Conservation (phyloP, 92 coral and sea anemone species). For the Epizoanthus fatuus region DNA sequence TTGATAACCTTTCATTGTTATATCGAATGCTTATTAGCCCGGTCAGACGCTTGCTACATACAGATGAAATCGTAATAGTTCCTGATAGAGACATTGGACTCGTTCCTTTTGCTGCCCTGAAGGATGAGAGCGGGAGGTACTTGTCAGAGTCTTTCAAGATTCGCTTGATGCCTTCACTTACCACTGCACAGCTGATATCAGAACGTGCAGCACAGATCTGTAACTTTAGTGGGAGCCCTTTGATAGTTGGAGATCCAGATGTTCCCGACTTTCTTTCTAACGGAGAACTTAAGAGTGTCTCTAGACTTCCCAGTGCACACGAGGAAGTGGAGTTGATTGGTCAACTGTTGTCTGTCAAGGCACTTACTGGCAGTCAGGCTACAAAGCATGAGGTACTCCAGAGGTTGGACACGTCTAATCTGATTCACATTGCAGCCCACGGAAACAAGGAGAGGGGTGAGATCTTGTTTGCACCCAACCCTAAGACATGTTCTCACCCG, state of each 20-base stretch:
- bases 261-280: neutral
- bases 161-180: slow-evolving; percentile 13
- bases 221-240: neutral
- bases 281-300: neutral
- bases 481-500: neutral
- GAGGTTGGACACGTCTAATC: neutral
- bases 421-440: neutral
- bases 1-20: neutral
- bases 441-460: neutral
- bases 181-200: neutral
- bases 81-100: slow-evolving; percentile 13
- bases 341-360: neutral
- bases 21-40: slow-evolving; percentile 3
- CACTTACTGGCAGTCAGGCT: neutral
- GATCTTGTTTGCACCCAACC: slow-evolving; percentile 2
- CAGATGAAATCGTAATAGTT: slow-evolving; percentile 16
- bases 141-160: slow-evolving; percentile 16
- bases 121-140: neutral
- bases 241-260: slow-evolving; percentile 14
- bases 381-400: neutral
- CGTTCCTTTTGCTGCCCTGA: slow-evolving; percentile 27
- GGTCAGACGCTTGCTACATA: neutral
- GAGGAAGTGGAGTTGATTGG: neutral
- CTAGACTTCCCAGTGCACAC: neutral
- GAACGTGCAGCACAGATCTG: too few relatives aligned